A percentile compares a stretch with the other conserved stretches of the same genome.
phyloP scores from a whole-genome alignment of 2,888 invertebrate species.

The Lumbricus terrestris region DNA sequence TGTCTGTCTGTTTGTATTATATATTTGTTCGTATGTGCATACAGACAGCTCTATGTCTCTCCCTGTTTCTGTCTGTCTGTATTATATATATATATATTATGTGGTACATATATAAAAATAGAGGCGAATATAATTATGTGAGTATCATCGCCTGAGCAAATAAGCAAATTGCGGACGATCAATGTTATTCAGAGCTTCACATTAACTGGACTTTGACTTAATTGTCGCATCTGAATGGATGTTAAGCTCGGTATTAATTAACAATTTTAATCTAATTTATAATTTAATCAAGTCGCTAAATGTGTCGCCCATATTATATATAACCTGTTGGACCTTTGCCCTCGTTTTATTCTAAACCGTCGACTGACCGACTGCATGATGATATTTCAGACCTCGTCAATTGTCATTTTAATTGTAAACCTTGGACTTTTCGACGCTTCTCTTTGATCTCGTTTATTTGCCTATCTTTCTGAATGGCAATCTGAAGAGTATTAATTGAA shows the following conservation, averaged over 20 bases:
- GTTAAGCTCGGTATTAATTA: not conserved
- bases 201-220: not conserved
- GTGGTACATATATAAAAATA: no score
- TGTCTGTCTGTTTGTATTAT: no score
- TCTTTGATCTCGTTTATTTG: not conserved
- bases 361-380: not conserved
- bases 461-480: not conserved
- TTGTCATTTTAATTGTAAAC: not conserved
- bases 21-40: no score
- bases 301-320: no score
- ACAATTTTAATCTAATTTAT: not conserved
- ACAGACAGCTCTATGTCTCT: no score
- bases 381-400: not conserved
- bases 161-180: not conserved
- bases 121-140: no score
- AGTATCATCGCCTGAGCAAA: no score
- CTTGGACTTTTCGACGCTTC: not conserved
- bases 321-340: not conserved
- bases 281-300: conserved; percentile 3
- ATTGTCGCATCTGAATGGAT: not conserved
- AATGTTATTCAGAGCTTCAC: not conserved
- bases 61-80: no score
- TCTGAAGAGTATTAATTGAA: no score
- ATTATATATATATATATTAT: no score
- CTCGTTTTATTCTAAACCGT: not conserved